Base-by-base conservation (phyloP, 2,797 vertebrate species). In the Anguilla obscura region DNA sequence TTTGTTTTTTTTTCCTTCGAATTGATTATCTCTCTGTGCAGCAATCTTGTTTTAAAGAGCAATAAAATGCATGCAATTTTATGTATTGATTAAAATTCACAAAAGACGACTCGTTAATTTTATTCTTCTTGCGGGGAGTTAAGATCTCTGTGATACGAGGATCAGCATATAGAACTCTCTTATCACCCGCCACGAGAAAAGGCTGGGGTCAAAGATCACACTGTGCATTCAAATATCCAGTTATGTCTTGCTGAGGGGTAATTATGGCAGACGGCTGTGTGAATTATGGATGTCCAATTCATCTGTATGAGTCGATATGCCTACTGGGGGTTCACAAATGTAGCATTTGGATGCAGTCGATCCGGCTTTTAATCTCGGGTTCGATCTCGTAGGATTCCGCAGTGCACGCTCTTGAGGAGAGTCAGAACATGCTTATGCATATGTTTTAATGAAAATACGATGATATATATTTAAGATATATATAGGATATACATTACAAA, bases 271-370 rank as follows among this genome's bases (percentile, higher is more conserved):
- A 24, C 9, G 79, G 18, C 79, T 82, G 79, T 82, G 79, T 48
- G 45, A 82, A 82, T 82, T 82, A 82, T 82, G 40, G 79, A 82
- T 50, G 74, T 82, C 0, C 79, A 82, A 82, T 82, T 24, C 18
- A 82, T 82, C 79, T 48, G 79, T 50, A 82, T 82, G 45, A 82
- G 79, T 82, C 79, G 9, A 82, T 50, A 82, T 50, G 24, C 5
- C 79, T 48, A 45, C 40, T 10, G 79, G 79, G 79, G 79, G 79
- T 82, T 82, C 79, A 48, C 21, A 82, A 82, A 48, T 48, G 79
- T 82, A 82, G 79, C 79, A 24, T 48, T 82, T 50, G 45, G 45
- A 82, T 82, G 45, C 79, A 82, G 40, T 82, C 40, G 24, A 82
- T 82, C 79, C 45, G 50, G 45, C 79, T 48, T 50, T 48, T 45